phyloP scores from a whole-genome alignment of 2,888 invertebrate genomes.

The Syritta pipiens region DNA sequence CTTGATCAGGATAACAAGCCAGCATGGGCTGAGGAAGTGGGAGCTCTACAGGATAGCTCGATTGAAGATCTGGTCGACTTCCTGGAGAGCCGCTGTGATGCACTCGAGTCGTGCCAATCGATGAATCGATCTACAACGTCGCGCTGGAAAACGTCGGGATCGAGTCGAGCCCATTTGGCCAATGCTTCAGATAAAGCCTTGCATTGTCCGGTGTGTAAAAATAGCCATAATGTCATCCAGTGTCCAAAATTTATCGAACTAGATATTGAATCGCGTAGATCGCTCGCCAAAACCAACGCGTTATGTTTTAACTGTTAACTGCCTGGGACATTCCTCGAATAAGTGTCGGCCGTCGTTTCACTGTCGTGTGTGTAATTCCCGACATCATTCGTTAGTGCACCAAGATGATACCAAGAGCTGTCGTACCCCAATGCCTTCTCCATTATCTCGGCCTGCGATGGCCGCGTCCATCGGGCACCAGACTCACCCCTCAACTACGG shows the following conservation, averaged over 20 bases:
- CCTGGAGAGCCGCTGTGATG: constrained; percentile 9
- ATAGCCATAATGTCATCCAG: background rate
- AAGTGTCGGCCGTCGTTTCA: constrained; percentile 11
- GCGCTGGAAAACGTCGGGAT: background rate
- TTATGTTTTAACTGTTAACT: background rate
- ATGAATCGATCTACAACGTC: background rate
- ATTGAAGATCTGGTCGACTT: background rate
- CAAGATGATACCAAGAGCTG: background rate
- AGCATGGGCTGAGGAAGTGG: background rate
- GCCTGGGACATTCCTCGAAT: background rate
- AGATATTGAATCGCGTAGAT: background rate
- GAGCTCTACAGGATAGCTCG: background rate
- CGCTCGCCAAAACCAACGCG: background rate
- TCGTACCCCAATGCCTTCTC: background rate
- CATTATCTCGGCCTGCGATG: too few species aligned
- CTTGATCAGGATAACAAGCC: constrained; percentile 8
- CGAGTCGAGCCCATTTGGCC: background rate
- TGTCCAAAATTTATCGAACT: background rate
- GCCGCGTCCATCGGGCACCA: background rate
- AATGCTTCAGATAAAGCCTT: background rate
- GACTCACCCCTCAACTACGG: too few species aligned
- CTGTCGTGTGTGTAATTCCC: constrained; percentile 5
- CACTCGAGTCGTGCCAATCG: constrained; percentile 13
- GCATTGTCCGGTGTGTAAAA: constrained; percentile 5
- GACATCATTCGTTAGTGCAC: constrained; percentile 6